Evolutionary conservation across 2,797 vertebrate genomes (phyloP).

Genomic region (Pseudochirops cupreus): DNA sequence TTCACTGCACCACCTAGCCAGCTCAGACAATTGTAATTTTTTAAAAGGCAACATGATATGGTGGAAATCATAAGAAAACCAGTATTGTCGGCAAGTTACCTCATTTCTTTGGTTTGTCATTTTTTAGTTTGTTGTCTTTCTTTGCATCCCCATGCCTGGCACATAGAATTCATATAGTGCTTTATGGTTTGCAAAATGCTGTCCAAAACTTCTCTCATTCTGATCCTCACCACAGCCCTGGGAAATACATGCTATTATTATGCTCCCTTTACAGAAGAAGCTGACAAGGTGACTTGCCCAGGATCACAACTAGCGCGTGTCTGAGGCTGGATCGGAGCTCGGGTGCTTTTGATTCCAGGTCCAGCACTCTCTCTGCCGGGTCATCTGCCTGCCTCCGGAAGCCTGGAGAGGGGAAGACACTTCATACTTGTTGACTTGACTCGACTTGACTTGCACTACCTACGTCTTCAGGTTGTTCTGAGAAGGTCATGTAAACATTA

Average conservation of each 20-base stretch:
- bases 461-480: background rate
- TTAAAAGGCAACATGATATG: background rate
- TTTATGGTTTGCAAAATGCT: background rate
- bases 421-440: background rate
- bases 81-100: background rate
- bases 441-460: background rate
- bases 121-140: background rate
- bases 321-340: background rate
- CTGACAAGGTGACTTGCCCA: background rate
- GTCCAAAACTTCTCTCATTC: background rate
- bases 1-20: no score
- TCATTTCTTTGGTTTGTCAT: background rate
- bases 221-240: background rate
- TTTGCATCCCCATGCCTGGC: background rate
- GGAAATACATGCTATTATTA: background rate
- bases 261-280: conserved; percentile 5
- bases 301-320: background rate
- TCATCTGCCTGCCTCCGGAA: background rate
- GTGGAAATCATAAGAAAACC: background rate
- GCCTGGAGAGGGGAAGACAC: background rate
- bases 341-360: background rate
- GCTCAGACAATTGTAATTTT: background rate
- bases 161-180: background rate
- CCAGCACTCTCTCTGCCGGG: background rate
- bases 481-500: background rate